Percentiles rank a stretch among this genome's conserved stretches.
Evolutionary conservation across 2,888 invertebrate genomes (phyloP).

Genomic region (Beris morrisii): DNA sequence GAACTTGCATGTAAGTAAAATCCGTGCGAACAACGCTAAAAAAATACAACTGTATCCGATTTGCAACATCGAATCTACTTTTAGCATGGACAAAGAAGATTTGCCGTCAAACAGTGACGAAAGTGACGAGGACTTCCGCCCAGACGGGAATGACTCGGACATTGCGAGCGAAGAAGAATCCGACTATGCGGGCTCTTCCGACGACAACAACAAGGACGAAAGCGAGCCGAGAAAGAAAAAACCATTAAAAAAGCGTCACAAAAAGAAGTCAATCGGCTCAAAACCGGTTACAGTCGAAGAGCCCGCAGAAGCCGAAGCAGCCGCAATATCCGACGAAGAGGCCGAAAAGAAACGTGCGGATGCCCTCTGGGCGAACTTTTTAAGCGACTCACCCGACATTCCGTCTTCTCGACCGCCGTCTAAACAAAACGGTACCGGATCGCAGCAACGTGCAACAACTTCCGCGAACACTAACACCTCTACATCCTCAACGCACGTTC

Average conservation of each 20-base stretch:
- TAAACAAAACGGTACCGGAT: background rate
- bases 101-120: slow-evolving; percentile 68
- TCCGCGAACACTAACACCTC: slow-evolving; percentile 35
- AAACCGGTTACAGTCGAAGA: slow-evolving; percentile 43
- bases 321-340: slow-evolving; percentile 57
- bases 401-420: background rate
- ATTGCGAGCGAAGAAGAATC: slow-evolving; percentile 61
- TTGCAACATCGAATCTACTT: no score
- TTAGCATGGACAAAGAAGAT: slow-evolving; percentile 54
- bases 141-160: slow-evolving; percentile 59
- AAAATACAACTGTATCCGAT: no score
- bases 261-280: slow-evolving; percentile 45
- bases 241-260: slow-evolving; percentile 42
- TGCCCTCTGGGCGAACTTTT: slow-evolving; percentile 77
- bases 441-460: slow-evolving; percentile 39
- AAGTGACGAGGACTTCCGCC: slow-evolving; percentile 79
- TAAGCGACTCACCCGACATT: slow-evolving; percentile 61
- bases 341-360: slow-evolving; percentile 73
- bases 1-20: no score
- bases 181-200: slow-evolving; percentile 62
- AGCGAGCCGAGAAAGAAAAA: slow-evolving; percentile 31
- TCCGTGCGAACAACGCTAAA: no score
- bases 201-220: slow-evolving; percentile 45
- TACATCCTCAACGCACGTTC: slow-evolving; percentile 35
- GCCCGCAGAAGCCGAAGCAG: slow-evolving; percentile 36